Conservation (phyloP, 2,113 vertebrate species). For the Lanius collurio region DNA sequence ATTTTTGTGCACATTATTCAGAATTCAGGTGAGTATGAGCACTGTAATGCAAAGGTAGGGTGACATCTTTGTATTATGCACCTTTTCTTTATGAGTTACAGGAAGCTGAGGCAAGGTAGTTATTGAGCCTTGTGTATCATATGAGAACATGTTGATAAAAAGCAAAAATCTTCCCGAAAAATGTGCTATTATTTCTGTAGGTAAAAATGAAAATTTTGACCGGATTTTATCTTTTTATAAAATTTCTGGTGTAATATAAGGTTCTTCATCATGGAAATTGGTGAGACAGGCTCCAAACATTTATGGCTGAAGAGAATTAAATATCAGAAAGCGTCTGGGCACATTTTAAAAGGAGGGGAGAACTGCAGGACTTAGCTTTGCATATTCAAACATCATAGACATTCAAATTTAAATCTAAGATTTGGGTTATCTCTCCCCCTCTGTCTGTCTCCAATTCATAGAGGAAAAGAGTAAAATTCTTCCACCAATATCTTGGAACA, state of each 20-base stretch:
- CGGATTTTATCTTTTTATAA: neutral
- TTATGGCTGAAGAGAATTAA: neutral
- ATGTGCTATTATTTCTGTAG: neutral
- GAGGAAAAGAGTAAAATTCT: neutral
- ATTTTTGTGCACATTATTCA: neutral
- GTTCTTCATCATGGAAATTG: neutral
- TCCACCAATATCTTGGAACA: neutral
- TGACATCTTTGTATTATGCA: neutral
- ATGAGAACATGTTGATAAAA: neutral
- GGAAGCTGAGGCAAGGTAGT: neutral
- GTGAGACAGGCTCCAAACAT: neutral
- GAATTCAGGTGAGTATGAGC: neutral
- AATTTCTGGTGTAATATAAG: neutral
- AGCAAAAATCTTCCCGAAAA: neutral
- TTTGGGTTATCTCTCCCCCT: neutral
- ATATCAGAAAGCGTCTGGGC: neutral
- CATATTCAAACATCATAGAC: neutral
- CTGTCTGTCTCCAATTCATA: neutral
- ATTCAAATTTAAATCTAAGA: neutral
- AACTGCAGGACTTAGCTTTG: neutral
- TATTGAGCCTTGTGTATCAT: neutral
- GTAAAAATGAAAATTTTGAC: neutral
- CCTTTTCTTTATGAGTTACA: neutral
- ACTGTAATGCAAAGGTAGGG: neutral
- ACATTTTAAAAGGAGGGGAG: neutral